phyloP scores from a whole-genome alignment of 2,888 invertebrate species.

The Prostheceraeus crozeri region DNA sequence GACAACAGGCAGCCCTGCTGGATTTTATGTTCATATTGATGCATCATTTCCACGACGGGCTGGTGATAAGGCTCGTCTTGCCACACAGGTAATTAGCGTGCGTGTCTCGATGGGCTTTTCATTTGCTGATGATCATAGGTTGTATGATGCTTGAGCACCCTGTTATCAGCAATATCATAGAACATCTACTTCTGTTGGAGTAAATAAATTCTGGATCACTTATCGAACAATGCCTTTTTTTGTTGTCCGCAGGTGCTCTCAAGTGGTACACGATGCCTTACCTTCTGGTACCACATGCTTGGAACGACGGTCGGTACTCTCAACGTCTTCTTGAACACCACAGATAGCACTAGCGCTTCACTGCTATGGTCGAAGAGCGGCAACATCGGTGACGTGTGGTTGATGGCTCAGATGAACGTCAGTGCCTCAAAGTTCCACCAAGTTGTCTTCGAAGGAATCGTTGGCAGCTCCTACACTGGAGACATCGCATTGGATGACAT shows the following conservation, averaged over 20 bases:
- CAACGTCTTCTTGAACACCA: constrained; percentile 36
- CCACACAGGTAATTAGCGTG: too few species aligned
- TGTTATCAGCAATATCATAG: too few species aligned
- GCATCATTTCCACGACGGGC: constrained; percentile 40
- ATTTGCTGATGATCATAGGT: too few species aligned
- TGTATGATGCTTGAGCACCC: too few species aligned
- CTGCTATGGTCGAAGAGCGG: not conserved
- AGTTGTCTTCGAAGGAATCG: constrained; percentile 49
- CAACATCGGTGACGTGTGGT: constrained; percentile 48
- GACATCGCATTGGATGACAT: constrained; percentile 51
- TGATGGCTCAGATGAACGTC: too few species aligned
- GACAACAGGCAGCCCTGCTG: constrained; percentile 42
- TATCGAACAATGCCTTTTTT: too few species aligned
- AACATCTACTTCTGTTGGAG: too few species aligned
- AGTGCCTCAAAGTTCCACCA: too few species aligned
- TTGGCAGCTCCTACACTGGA: constrained; percentile 46
- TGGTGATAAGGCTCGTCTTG: constrained; percentile 43
- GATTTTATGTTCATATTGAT: constrained; percentile 28
- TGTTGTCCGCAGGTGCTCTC: constrained; percentile 14
- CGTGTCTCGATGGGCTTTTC: too few species aligned
- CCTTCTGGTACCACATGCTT: constrained; percentile 51
- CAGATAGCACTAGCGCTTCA: not conserved
- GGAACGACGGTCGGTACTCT: constrained; percentile 41
- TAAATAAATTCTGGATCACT: too few species aligned
- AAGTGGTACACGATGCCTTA: constrained; percentile 41